phyloP scores from a whole-genome alignment of 2,113 vertebrate genomes.

The Rhadina sibilatrix region DNA sequence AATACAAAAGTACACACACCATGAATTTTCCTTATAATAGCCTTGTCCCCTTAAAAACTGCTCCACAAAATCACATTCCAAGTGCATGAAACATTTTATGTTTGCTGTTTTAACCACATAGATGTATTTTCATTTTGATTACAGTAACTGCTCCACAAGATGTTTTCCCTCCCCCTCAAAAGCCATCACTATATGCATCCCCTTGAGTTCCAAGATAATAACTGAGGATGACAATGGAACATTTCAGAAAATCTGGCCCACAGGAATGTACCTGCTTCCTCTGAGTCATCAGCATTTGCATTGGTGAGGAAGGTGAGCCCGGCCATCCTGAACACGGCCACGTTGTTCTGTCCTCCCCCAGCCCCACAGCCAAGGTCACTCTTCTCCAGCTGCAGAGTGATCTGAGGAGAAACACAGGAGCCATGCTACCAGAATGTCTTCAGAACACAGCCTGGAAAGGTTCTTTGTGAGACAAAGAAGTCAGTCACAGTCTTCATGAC shows the following conservation, averaged over 20 bases:
- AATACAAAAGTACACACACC: neutral
- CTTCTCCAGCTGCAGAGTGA: constrained; percentile 79
- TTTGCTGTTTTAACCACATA: neutral
- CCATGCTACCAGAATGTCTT: neutral
- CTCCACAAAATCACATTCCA: neutral
- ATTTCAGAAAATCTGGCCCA: neutral
- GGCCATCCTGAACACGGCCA: constrained; percentile 82
- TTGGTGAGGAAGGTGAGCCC: constrained; percentile 92
- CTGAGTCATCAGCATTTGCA: constrained; percentile 73
- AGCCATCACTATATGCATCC: neutral
- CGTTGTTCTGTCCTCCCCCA: constrained; percentile 84
- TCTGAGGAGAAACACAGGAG: constrained; percentile 61
- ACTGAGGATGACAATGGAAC: neutral
- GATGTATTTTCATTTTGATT: neutral
- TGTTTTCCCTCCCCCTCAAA: neutral
- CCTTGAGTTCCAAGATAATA: neutral
- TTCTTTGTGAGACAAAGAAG: neutral
- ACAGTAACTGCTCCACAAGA: neutral
- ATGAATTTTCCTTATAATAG: neutral
- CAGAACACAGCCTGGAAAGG: neutral
- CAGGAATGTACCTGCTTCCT: constrained; percentile 54
- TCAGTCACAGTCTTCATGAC: too few species aligned
- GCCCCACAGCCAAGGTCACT: constrained; percentile 90
- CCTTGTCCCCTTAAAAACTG: neutral
- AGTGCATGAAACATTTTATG: neutral